Conservation (phyloP, 2,113 vertebrate species). For the Bufo gargarizans region DNA sequence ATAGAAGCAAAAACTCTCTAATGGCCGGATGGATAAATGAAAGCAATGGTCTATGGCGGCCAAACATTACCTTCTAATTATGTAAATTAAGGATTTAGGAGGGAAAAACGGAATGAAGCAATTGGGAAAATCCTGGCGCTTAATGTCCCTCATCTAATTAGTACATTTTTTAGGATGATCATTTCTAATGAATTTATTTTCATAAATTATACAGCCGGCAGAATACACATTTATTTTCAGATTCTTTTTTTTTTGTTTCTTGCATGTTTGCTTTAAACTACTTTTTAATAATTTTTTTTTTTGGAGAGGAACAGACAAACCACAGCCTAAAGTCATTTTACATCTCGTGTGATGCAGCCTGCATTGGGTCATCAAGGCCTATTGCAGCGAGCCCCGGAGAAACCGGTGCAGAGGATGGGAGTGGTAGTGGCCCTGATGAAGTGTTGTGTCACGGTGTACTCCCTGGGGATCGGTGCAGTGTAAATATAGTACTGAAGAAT, state of each 20-base stretch:
- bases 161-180: slow-evolving; percentile 54
- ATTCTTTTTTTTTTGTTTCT: not conserved
- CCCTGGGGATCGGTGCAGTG: no score
- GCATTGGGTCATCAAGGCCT: no score
- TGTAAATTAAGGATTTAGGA: slow-evolving; percentile 65
- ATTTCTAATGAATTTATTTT: slow-evolving; percentile 63
- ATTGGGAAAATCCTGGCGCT: slow-evolving; percentile 54
- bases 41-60: slow-evolving; percentile 68
- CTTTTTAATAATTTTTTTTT: not conserved
- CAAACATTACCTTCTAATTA: slow-evolving; percentile 68
- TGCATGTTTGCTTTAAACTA: not conserved
- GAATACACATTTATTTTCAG: slow-evolving; percentile 25
- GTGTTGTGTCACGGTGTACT: no score
- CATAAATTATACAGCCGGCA: slow-evolving; percentile 44
- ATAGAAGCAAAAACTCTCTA: slow-evolving; percentile 59
- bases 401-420: no score
- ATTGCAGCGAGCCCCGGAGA: no score
- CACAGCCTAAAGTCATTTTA: not conserved
- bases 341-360: no score
- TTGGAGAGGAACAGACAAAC: not conserved
- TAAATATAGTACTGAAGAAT: no score
- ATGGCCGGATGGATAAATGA: slow-evolving; percentile 66
- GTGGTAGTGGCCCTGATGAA: no score
- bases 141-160: slow-evolving; percentile 67
- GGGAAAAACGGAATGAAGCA: slow-evolving; percentile 53